Conservation (phyloP, 1,140 invertebrate species). For the Chelonus insularis region DNA sequence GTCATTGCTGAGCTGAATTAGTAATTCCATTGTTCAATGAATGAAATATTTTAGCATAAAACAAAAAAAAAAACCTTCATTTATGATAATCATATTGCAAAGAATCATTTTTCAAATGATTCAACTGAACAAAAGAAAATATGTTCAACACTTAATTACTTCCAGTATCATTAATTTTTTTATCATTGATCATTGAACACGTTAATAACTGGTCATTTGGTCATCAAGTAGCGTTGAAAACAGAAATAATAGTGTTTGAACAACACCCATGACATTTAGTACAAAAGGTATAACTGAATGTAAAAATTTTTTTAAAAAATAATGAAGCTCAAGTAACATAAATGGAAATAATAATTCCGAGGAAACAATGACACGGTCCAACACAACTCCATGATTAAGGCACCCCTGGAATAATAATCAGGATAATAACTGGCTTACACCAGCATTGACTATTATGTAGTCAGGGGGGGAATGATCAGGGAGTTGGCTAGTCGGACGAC, state of each 20-base stretch:
- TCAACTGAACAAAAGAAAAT: no score
- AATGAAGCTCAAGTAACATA: constrained; percentile 28
- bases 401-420: constrained; percentile 52
- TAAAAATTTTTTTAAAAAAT: not conserved
- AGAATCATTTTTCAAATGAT: no score
- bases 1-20: no score
- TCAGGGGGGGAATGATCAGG: constrained; percentile 2
- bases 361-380: constrained; percentile 48
- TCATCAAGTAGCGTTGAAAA: no score
- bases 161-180: not conserved
- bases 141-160: no score
- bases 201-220: not conserved
- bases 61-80: no score
- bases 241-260: no score
- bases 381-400: constrained; percentile 47
- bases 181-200: not conserved
- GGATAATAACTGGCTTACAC: constrained; percentile 55
- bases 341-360: constrained; percentile 41
- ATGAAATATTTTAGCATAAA: no score
- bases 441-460: constrained; percentile 32
- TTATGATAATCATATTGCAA: no score
- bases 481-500: constrained; percentile 18
- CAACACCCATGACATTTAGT: no score
- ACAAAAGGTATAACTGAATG: no score
- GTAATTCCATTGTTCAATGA: no score